Conservation (phyloP, 2,888 invertebrate genomes). For the Epistrophe grossulariae region DNA sequence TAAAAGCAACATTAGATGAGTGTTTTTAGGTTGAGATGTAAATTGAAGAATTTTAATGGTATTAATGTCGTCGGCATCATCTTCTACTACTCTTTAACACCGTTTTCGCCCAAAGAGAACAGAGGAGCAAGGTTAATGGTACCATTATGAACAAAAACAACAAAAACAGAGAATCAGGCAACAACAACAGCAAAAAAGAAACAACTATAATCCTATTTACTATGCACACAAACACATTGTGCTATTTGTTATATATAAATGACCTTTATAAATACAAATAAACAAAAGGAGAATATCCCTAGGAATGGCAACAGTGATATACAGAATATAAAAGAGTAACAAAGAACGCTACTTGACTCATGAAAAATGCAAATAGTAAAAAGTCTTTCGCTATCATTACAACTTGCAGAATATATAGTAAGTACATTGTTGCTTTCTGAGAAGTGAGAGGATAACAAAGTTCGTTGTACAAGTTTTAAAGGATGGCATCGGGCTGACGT, state of each 20-base stretch:
- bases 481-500: background rate
- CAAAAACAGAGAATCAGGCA: background rate
- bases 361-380: constrained; percentile 52
- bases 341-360: constrained; percentile 18
- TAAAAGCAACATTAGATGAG: constrained; percentile 58
- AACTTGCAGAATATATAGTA: background rate
- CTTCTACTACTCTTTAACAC: background rate
- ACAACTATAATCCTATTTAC: constrained; percentile 56
- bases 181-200: constrained; percentile 18
- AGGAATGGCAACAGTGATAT: constrained; percentile 1
- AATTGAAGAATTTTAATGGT: constrained; percentile 63
- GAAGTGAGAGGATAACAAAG: background rate
- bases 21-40: constrained; percentile 55
- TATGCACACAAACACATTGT: constrained; percentile 36
- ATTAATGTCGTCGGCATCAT: constrained; percentile 14
- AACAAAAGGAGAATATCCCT: background rate
- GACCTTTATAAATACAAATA: constrained; percentile 25
- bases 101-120: constrained; percentile 3
- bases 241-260: constrained; percentile 23
- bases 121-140: constrained; percentile 58
- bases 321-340: background rate
- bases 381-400: constrained; percentile 8
- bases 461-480: constrained; percentile 31
- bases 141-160: constrained; percentile 36
- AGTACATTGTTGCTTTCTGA: constrained; percentile 1